Conservation (phyloP, 2,888 invertebrate species). For the Athalia cordata region DNA sequence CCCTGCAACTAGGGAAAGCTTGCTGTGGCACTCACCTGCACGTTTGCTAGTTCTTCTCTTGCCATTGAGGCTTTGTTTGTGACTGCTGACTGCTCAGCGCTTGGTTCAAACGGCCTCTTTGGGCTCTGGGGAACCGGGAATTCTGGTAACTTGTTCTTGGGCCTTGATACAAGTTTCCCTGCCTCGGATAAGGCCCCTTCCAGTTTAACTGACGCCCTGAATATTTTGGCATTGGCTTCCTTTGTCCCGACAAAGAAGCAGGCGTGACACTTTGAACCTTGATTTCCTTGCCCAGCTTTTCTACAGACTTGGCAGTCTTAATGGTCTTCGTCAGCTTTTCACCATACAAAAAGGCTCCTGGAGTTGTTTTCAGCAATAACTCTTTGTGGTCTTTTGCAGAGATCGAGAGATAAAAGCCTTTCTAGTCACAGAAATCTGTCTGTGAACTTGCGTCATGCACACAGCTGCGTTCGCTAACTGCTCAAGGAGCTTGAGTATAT, state of each 20-base stretch:
- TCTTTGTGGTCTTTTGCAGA: conserved; percentile 45
- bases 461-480: conserved; percentile 45
- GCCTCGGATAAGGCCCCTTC: conserved; percentile 43
- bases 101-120: background rate
- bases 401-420: conserved; percentile 46
- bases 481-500: conserved; percentile 43
- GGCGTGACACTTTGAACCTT: conserved; percentile 29
- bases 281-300: conserved; percentile 44
- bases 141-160: conserved; percentile 22
- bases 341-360: conserved; percentile 44
- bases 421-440: conserved; percentile 43
- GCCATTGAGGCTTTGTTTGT: background rate
- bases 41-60: background rate
- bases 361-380: conserved; percentile 45
- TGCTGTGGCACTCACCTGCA: conserved; percentile 8
- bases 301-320: conserved; percentile 45
- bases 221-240: conserved; percentile 9
- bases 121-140: conserved; percentile 24
- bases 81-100: background rate
- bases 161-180: conserved; percentile 47
- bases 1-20: conserved; percentile 48
- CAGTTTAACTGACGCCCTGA: conserved; percentile 47
- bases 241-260: background rate
- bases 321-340: conserved; percentile 45
- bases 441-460: conserved; percentile 43